Conservation (phyloP, 2,888 invertebrate species). For the Thumatha senex region DNA sequence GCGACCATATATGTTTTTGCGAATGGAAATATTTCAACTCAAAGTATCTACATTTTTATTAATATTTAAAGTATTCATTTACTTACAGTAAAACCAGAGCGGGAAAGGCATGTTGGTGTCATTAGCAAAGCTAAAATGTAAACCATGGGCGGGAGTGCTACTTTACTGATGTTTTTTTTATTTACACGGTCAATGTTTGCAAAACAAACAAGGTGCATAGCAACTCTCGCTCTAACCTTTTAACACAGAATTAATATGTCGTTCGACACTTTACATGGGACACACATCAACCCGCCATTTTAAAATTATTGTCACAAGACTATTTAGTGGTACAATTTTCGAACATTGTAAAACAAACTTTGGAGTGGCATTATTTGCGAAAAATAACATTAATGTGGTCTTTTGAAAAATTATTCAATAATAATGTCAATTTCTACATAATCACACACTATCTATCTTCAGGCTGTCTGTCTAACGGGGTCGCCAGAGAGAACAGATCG, state of each 20-base stretch:
- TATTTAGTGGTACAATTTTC: background rate
- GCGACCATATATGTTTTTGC: too few species aligned
- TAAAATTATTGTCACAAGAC: background rate
- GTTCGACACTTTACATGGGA: background rate
- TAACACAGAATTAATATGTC: too few species aligned
- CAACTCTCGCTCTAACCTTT: background rate
- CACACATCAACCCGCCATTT: background rate
- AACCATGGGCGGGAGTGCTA: background rate
- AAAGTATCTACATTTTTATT: too few species aligned
- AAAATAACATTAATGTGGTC: too few species aligned
- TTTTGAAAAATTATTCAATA: too few species aligned
- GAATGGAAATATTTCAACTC: too few species aligned
- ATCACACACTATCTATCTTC: too few species aligned
- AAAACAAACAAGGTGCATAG: background rate
- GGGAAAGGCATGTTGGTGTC: background rate
- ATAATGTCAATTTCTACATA: too few species aligned
- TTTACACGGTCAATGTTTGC: background rate
- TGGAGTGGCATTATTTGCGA: too few species aligned
- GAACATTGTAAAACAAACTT: too few species aligned
- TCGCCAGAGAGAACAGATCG: too few species aligned
- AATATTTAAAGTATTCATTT: background rate
- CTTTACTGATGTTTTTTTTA: background rate
- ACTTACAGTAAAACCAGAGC: background rate
- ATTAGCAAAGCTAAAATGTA: background rate
- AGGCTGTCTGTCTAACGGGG: too few species aligned